These are phyloP conservation scores for Scrobipalpa atriplicella DNA, from an alignment of 2,888 invertebrate genomes.

Conservation along the genomic window DNA sequence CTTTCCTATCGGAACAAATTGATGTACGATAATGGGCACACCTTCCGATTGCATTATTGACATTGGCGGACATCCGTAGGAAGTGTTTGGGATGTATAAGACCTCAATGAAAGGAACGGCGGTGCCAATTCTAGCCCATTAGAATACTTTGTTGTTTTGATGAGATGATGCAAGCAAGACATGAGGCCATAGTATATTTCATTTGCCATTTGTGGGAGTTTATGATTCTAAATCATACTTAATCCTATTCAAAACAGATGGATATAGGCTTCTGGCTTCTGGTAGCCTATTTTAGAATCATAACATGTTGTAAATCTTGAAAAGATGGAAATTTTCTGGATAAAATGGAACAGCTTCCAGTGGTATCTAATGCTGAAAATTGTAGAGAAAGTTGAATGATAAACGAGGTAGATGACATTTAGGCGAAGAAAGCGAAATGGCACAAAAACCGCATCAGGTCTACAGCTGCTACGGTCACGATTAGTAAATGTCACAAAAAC, in stretches of 20 bases:
- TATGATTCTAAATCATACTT: no score
- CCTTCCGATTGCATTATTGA: constrained; percentile 21
- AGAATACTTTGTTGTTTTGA: not conserved
- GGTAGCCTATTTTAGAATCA: no score
- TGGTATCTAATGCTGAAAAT: not conserved
- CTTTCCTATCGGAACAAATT: constrained; percentile 25
- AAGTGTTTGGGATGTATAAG: constrained; percentile 1
- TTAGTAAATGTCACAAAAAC: constrained; percentile 14
- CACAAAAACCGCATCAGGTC: constrained; percentile 29
- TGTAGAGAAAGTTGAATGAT: not conserved
- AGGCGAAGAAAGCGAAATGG: constrained; percentile 14
- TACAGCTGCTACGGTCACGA: constrained; percentile 22
- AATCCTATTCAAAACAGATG: no score
- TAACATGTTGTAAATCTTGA: no score
- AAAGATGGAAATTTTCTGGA: no score
- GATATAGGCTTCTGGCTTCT: no score
- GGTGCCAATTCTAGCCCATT: constrained; percentile 10
- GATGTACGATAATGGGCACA: constrained; percentile 10
- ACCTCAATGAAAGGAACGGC: not conserved
- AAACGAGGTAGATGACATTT: not conserved
- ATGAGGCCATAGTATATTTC: not conserved
- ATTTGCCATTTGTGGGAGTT: not conserved
- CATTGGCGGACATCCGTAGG: constrained; percentile 20
- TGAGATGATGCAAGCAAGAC: not conserved
- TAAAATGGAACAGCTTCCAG: no score